Percentiles rank a stretch among this genome's conserved stretches.
phyloP scores from a whole-genome alignment of 2,113 vertebrate genomes.

The Pelodiscus sinensis region DNA sequence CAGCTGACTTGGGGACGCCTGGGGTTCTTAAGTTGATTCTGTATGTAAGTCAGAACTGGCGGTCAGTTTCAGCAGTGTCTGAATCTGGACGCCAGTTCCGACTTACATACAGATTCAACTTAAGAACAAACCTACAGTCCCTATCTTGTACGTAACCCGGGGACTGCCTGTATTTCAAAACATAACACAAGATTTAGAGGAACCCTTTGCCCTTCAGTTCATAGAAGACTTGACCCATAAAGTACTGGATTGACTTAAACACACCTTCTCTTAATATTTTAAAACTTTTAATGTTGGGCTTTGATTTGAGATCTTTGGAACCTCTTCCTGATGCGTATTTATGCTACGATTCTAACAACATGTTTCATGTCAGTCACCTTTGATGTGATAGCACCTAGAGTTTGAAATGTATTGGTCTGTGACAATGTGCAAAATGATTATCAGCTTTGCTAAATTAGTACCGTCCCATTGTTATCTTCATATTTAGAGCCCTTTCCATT shows the following conservation, averaged over 20 bases:
- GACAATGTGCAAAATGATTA: not conserved
- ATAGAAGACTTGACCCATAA: not conserved
- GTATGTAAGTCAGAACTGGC: too few relatives aligned
- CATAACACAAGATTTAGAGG: not conserved
- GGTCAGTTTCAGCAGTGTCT: too few relatives aligned
- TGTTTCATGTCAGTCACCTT: not conserved
- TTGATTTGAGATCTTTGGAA: not conserved
- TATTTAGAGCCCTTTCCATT: not conserved
- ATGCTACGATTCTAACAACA: not conserved
- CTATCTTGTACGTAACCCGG: too few relatives aligned
- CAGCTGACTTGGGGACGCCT: too few relatives aligned
- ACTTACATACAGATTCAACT: too few relatives aligned
- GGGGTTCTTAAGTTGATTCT: too few relatives aligned
- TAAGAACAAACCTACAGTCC: too few relatives aligned
- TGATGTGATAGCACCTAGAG: not conserved
- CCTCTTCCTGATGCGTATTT: not conserved
- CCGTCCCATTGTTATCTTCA: not conserved
- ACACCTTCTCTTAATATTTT: not conserved
- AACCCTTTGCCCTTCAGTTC: fast-evolving
- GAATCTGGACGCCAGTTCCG: too few relatives aligned
- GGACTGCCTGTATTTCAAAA: not conserved
- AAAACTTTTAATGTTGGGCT: not conserved
- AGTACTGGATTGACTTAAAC: not conserved
- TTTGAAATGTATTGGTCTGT: not conserved
- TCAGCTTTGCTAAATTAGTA: not conserved